These are phyloP conservation scores for Rhinogobio ventralis DNA, from an alignment of 2,797 vertebrate genomes.

Conservation along the genomic window DNA sequence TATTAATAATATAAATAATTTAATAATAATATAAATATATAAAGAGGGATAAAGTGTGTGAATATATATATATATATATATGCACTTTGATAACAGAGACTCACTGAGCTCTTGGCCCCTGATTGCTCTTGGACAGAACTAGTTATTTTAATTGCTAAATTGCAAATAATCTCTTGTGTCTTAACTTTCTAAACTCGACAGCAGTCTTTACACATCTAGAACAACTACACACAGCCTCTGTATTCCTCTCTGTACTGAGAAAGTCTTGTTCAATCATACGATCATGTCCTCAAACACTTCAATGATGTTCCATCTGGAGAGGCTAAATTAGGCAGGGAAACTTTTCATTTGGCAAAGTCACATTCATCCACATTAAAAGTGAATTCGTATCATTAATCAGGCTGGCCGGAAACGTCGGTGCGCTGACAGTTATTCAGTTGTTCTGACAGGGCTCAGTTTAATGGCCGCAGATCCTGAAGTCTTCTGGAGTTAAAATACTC, in stretches of 20 bases:
- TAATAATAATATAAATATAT: no score
- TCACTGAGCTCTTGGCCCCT: background rate
- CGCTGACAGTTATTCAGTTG: slow-evolving; percentile 64
- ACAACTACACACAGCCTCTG: background rate
- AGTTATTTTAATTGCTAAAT: background rate
- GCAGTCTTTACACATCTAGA: background rate
- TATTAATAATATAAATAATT: no score
- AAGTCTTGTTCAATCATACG: background rate
- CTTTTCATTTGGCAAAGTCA: slow-evolving; percentile 58
- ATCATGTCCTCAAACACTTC: background rate
- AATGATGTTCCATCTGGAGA: background rate
- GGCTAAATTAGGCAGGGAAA: slow-evolving; percentile 55
- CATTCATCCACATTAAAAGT: slow-evolving; percentile 66
- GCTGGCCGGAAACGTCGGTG: slow-evolving; percentile 52
- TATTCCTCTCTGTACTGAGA: background rate
- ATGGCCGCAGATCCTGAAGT: background rate
- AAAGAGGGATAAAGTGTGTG: no score
- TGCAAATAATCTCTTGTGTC: background rate
- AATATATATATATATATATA: no score
- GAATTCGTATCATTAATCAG: slow-evolving; percentile 63
- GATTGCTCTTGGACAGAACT: background rate
- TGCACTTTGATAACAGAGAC: no score
- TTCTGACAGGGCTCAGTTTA: slow-evolving; percentile 61
- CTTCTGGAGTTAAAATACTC: background rate
- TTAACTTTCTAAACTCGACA: background rate